Conservation (phyloP, 2,113 vertebrate species). For the Plotosus lineatus region DNA sequence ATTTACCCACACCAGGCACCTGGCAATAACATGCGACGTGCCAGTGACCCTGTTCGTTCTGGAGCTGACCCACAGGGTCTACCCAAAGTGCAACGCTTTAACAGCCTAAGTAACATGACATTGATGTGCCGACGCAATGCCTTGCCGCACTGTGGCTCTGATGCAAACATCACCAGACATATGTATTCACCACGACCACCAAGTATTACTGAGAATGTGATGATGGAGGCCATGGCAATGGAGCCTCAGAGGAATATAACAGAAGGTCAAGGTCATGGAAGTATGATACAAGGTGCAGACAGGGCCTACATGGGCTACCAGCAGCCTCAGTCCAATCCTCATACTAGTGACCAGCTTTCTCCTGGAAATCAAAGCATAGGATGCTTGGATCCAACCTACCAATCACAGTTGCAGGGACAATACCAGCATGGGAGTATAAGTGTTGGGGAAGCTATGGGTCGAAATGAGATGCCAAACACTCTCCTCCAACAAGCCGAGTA, state of each 20-base stretch:
- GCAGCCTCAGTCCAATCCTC: constrained; percentile 65
- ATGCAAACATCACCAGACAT: constrained; percentile 73
- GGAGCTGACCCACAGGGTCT: constrained; percentile 68
- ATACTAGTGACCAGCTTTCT: constrained; percentile 68
- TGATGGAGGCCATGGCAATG: constrained; percentile 80
- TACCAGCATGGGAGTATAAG: constrained; percentile 58
- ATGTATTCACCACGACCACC: constrained; percentile 87
- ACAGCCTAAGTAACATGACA: constrained; percentile 80
- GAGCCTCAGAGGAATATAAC: constrained; percentile 60
- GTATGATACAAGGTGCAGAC: constrained; percentile 70
- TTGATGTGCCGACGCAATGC: constrained; percentile 71
- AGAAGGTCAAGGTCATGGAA: constrained; percentile 63
- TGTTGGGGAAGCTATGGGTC: constrained; percentile 21
- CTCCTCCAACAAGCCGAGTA: constrained; percentile 78
- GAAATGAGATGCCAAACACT: constrained; percentile 61
- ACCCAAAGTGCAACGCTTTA: constrained; percentile 83
- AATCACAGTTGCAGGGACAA: constrained; percentile 59
- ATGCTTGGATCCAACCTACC: constrained; percentile 66
- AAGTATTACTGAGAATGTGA: constrained; percentile 89
- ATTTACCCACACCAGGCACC: constrained; percentile 75
- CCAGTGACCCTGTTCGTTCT: constrained; percentile 85
- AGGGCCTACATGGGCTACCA: constrained; percentile 78
- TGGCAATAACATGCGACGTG: constrained; percentile 75
- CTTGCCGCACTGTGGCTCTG: constrained; percentile 76
- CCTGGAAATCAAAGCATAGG: constrained; percentile 67